These are phyloP conservation scores for Zootoca vivipara DNA, from an alignment of 2,113 vertebrate species.

Conservation along the genomic window DNA sequence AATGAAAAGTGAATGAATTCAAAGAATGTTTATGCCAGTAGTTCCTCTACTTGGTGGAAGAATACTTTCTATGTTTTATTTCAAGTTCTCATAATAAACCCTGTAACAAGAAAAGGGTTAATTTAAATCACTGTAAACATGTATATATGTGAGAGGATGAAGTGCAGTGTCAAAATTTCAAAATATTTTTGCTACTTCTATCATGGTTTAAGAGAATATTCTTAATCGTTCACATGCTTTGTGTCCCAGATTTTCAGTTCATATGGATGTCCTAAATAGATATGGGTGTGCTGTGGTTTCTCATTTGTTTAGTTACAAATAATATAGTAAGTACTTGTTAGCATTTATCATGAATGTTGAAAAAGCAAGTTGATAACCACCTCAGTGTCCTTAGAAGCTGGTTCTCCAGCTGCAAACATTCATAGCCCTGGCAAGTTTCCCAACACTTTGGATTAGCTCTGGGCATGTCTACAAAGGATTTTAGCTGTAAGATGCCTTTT, in stretches of 20 bases:
- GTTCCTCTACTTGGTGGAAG: not conserved
- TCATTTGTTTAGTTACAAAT: not conserved
- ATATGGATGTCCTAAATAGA: not conserved
- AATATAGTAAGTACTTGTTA: not conserved
- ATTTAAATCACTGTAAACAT: not conserved
- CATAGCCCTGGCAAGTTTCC: slow-evolving; percentile 22
- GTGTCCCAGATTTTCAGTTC: rapidly evolving
- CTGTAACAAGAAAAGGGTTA: not conserved
- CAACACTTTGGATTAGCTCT: slow-evolving; percentile 18
- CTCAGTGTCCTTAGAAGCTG: slow-evolving; percentile 5
- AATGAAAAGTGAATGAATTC: not conserved
- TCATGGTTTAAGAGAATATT: rapidly evolving
- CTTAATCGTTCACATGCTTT: not conserved
- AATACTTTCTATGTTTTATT: not conserved
- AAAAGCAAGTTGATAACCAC: slow-evolving; percentile 1
- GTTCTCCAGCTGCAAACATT: slow-evolving; percentile 20
- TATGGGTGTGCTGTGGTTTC: not conserved
- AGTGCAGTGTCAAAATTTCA: not conserved
- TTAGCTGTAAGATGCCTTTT: slow-evolving; percentile 37
- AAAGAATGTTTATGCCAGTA: not conserved
- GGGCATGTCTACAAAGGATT: not conserved
- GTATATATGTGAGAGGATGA: not conserved
- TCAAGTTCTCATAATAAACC: not conserved
- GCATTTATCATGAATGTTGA: not conserved
- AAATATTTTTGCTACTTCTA: not conserved